These are phyloP conservation scores for Formica selysi DNA, from an alignment of 1,140 invertebrate species.

Conservation along the genomic window DNA sequence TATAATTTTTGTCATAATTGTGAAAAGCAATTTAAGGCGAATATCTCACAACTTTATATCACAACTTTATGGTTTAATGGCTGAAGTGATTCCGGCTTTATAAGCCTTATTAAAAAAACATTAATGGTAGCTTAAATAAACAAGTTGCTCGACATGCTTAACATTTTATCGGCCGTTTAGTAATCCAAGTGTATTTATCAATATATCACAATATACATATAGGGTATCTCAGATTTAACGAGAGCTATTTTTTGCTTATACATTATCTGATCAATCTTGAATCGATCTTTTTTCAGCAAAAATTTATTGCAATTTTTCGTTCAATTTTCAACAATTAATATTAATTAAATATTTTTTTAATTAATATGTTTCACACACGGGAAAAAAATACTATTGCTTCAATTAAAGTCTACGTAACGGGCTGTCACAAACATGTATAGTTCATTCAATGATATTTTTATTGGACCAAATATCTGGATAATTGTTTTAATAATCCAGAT, in stretches of 20 bases:
- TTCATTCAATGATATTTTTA: too few relatives aligned
- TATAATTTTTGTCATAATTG: neutral
- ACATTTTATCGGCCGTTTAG: constrained; percentile 21
- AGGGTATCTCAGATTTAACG: neutral
- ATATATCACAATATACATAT: neutral
- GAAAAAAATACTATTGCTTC: too few relatives aligned
- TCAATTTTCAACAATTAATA: neutral
- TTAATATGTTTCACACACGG: neutral
- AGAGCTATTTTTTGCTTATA: neutral
- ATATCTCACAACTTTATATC: neutral
- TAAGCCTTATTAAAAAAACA: neutral
- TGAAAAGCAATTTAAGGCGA: neutral
- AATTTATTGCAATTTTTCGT: neutral
- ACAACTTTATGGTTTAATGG: neutral
- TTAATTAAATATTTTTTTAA: neutral
- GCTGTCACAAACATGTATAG: too few relatives aligned
- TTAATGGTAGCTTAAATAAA: constrained; percentile 17
- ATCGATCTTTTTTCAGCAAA: neutral
- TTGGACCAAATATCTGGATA: too few relatives aligned
- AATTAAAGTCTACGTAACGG: too few relatives aligned
- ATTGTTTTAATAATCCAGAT: too few relatives aligned
- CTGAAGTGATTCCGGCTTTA: neutral
- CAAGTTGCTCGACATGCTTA: neutral
- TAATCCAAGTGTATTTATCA: neutral
- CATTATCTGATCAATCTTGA: neutral